Evolutionary conservation across 1,140 invertebrate genomes (phyloP).

Genomic region (Eueides isabella): DNA sequence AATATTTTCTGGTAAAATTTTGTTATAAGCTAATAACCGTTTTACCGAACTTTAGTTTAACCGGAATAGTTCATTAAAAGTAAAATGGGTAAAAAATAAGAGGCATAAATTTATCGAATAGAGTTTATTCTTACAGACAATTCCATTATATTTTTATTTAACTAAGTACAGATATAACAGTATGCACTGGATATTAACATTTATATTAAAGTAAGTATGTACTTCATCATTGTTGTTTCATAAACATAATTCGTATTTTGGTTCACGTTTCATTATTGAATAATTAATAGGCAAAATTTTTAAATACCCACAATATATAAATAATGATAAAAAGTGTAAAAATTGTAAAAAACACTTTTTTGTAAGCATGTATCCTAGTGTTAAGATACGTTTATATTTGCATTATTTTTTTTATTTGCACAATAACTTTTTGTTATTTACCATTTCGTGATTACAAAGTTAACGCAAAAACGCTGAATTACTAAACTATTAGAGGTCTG

Average conservation of each 20-base stretch:
- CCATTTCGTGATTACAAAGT: slow-evolving; percentile 16
- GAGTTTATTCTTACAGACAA: slow-evolving; percentile 80
- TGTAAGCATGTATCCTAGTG: too few relatives aligned
- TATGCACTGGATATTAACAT: slow-evolving; percentile 73
- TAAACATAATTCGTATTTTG: slow-evolving; percentile 38
- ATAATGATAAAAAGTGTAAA: too few relatives aligned
- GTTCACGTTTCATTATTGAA: slow-evolving; percentile 21
- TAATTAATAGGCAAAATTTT: neutral
- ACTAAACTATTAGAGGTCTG: neutral
- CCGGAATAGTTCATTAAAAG: too few relatives aligned
- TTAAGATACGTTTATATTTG: neutral
- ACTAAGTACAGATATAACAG: slow-evolving; percentile 71
- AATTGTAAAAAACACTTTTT: neutral
- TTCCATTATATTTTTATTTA: slow-evolving; percentile 78
- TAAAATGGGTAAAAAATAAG: slow-evolving; percentile 33
- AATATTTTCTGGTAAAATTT: too few relatives aligned
- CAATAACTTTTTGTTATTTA: slow-evolving; percentile 4
- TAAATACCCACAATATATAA: too few relatives aligned
- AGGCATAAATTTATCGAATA: slow-evolving; percentile 60
- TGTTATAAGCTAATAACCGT: too few relatives aligned
- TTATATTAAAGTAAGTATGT: slow-evolving; percentile 60
- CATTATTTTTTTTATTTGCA: neutral
- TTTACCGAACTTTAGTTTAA: too few relatives aligned
- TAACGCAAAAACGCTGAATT: slow-evolving; percentile 3
- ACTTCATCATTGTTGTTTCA: slow-evolving; percentile 51